Evolutionary conservation across 2,113 vertebrate genomes (phyloP).

Genomic region (Azemiops feae): DNA sequence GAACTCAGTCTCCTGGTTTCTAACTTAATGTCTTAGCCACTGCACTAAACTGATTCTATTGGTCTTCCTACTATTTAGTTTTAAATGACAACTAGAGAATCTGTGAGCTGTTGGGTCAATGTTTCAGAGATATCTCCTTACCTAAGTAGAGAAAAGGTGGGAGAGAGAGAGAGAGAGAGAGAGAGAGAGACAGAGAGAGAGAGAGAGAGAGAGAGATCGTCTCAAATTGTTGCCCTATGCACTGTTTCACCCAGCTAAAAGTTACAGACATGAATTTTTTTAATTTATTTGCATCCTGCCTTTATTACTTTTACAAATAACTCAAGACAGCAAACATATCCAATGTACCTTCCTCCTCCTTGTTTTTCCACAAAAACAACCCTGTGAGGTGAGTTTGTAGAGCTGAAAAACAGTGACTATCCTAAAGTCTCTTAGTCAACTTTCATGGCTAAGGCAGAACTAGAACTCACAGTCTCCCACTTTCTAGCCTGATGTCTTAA

Average conservation of each 20-base stretch:
- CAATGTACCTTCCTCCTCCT: background rate
- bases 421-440: background rate
- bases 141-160: background rate
- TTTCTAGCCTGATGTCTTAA: background rate
- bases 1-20: background rate
- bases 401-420: background rate
- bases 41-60: background rate
- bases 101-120: background rate
- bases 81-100: background rate
- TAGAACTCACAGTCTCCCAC: background rate
- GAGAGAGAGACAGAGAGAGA: background rate
- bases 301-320: background rate
- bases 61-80: background rate
- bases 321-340: background rate
- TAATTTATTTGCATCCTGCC: background rate
- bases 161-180: no score
- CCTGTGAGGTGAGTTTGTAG: background rate
- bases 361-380: background rate
- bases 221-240: background rate
- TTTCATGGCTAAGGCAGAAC: background rate
- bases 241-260: background rate
- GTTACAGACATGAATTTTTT: background rate
- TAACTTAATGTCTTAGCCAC: background rate
- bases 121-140: background rate
- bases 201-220: background rate